Evolutionary conservation across 2,888 invertebrate genomes (phyloP), one percentile per base, ranked within the genome.

Genomic region (Urechis unicinctus): DNA sequence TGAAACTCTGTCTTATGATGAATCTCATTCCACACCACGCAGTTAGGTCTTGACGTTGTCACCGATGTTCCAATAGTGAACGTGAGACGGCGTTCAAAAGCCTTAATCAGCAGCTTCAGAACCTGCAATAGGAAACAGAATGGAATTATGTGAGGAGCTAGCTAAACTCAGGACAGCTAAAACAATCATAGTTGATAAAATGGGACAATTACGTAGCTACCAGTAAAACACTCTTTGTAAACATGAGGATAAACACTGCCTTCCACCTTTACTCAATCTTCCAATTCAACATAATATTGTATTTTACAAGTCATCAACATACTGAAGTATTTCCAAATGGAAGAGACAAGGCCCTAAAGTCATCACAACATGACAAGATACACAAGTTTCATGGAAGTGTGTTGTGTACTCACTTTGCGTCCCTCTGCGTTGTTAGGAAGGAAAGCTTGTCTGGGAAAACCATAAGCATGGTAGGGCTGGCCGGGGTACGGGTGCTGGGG

Each of bases 11-110:
- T 90, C 78, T 90, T 90, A 75, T 91, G 91, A 70, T 90, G 90
- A 59, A 91, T 87, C 70, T 86, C 87, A 73, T 89, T 89, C 95
- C 95, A 95, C 47, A 91, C 86, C 54, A 94, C 89, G 58, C 91
- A 90, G 80, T 93, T 89, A 73, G 89, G 88, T 66, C 88, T 85
- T 0, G 93, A 94, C 0, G 93, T 93, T 0, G 94, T 95, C 57
- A 86, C 85, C 1, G 92, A 93, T 46, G 88, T 84, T 54, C 89
- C 87, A 63, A 95, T 87, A 0, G 89, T 88, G 81, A 64, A 64
- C 22, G 60, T 62, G 54, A 64, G 54, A 13, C 59, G 56, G 5
- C 62, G 55, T 29, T 58, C 50, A 57, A 57, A 64, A 1, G 64
- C 62, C 45, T 56, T 46, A 24, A 45, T 53, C 53, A 64, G 53